These are phyloP conservation scores for Planiliza haematocheilus DNA, from an alignment of 2,113 vertebrate species.

Conservation along the genomic window DNA sequence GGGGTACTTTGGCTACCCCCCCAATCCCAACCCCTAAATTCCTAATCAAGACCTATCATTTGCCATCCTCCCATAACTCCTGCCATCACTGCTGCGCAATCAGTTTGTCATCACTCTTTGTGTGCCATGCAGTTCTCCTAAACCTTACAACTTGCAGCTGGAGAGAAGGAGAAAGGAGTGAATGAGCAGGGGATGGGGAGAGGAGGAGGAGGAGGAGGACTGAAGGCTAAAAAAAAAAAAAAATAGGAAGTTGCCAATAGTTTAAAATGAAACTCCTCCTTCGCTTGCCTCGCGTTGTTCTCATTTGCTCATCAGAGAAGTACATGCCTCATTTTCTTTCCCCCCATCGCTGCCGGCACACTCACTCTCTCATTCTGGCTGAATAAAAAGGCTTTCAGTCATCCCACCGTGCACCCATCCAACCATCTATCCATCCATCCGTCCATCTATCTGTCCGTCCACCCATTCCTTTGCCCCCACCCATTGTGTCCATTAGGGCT, in stretches of 20 bases:
- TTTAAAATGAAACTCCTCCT: constrained; percentile 68
- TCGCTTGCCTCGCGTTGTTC: constrained; percentile 81
- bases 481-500: constrained; percentile 92
- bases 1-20: constrained; percentile 19
- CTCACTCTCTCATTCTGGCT: constrained; percentile 78
- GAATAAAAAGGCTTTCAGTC: constrained; percentile 90
- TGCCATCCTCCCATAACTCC: constrained; percentile 88
- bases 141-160: constrained; percentile 91
- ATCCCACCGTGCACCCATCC: constrained; percentile 81
- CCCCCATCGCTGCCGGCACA: constrained; percentile 34
- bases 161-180: constrained; percentile 30
- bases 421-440: constrained; percentile 76
- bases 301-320: constrained; percentile 84
- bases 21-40: constrained; percentile 77
- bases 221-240: constrained; percentile 31
- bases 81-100: constrained; percentile 91
- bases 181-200: constrained; percentile 10
- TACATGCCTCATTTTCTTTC: constrained; percentile 81
- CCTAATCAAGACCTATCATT: constrained; percentile 90
- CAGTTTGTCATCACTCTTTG: constrained; percentile 94
- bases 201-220: constrained; percentile 14
- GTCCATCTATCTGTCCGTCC: constrained; percentile 68
- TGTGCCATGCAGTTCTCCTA: constrained; percentile 89
- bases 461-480: constrained; percentile 75
- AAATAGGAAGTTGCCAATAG: constrained; percentile 82